Evolutionary conservation across 2,888 invertebrate species (phyloP).

Genomic region (Pycnomerus fuliginosus): DNA sequence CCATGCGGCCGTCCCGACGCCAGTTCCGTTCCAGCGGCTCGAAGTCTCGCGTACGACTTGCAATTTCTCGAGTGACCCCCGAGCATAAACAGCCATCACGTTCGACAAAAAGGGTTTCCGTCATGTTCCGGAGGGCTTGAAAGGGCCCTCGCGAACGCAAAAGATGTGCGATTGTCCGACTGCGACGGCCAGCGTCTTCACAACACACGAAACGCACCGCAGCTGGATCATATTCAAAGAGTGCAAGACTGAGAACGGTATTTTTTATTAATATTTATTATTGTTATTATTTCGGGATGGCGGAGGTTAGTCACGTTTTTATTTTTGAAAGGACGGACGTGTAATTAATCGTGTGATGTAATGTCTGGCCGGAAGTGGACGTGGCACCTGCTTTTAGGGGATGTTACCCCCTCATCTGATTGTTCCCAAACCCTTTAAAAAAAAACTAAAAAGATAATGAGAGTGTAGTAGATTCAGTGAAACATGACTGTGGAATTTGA

Average conservation of each 20-base stretch:
- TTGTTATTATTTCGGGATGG: background rate
- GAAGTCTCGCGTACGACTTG: conserved; percentile 14
- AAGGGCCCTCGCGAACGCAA: too few species aligned
- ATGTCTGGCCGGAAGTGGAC: conserved; percentile 5
- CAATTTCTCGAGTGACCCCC: conserved; percentile 20
- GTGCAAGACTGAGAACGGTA: conserved; percentile 50
- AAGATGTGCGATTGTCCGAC: conserved; percentile 62
- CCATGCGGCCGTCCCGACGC: conserved; percentile 12
- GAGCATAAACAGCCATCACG: conserved; percentile 15
- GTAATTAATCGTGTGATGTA: conserved; percentile 22
- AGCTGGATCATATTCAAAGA: conserved; percentile 78
- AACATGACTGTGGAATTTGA: too few species aligned
- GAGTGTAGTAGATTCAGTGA: too few species aligned
- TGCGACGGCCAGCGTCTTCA: conserved; percentile 61
- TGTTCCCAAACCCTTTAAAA: too few species aligned
- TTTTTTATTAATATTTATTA: background rate
- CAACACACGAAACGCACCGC: conserved; percentile 69
- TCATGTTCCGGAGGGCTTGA: conserved; percentile 4
- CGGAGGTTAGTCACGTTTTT: conserved; percentile 20
- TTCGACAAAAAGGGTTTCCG: background rate
- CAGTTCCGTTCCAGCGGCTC: conserved; percentile 18
- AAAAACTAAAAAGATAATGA: too few species aligned
- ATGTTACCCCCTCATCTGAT: too few species aligned
- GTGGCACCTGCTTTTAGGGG: too few species aligned
- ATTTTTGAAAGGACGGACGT: conserved; percentile 22